Base-by-base conservation (phyloP, 2,888 invertebrate genomes). In the Agelastica alni region DNA sequence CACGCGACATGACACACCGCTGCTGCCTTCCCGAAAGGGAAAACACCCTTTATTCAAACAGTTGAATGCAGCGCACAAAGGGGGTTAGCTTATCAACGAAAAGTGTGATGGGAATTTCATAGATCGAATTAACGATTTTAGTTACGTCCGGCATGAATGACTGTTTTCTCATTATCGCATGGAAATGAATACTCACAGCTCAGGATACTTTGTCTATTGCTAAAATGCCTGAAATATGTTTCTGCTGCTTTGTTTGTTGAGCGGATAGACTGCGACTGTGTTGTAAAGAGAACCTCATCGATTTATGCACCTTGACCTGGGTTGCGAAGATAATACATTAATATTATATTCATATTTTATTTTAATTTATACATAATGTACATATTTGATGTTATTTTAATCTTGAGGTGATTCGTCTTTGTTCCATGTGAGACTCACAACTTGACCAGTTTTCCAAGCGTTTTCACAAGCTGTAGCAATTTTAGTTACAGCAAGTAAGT, bases 391-490 rank as follows among this genome's bases (percentile, higher is more conserved):
- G n/a, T n/a, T n/a, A n/a, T n/a, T n/a, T n/a, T n/a, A n/a, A n/a
- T n/a, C n/a, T n/a, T n/a, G n/a, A n/a, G n/a, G 26, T 26, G 9
- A 32, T 52, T 77, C 78, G 12, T 77, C 78, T 31, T 73, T 66
- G 43, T 71, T 72, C 84, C 84, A 85, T 52, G 77, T 78, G 2
- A 85, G 60, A 2, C 79, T 77, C 0, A 85, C 70, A 17, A 78
- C 66, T 64, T 79, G 75, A 16, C 83, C 81, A 3, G 79, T 79
- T 30, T 80, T 78, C 0, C 79, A 82, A 12, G 84, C 80, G 61
- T 81, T 74, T 62, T 85, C 84, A 14, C 80, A 81, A 0, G 83
- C 83, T 1, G 78, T 74, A 1, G 84, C 83, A 41, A 85, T 80
- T 68, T 81, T 82, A 58, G 77, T 79, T 10, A 84, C 80, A 0